Base-by-base conservation (phyloP, 1,140 invertebrate genomes). In the Meloidogyne exigua region DNA sequence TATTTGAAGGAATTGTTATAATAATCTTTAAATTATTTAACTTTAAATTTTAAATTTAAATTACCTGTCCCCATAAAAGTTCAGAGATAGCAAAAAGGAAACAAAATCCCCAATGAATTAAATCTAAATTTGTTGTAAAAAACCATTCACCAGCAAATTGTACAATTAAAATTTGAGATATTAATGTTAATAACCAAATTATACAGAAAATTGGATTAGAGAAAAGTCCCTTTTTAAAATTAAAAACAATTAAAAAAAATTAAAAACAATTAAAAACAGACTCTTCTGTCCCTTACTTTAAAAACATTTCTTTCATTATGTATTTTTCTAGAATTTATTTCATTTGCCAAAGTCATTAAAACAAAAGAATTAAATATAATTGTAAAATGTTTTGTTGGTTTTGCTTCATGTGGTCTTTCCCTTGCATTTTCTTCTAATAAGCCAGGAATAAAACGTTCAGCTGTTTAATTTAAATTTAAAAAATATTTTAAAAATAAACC, bases 341-440 rank as follows among this genome's bases (percentile, higher is more conserved):
- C 96, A 91, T 99, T 99, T 90, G 96, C 99, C 44, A 99, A 90
- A 36, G 96, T 99, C 96, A 99, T 99, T 93, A 99, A 94, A 68
- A 99, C 96, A 90, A 99, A 99, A 26, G 95, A 93, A 90, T 99
- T 99, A 90, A 99, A 99, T 88, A 99, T 98, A 85, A 99, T 93
- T 18, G 96, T 99, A 89, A 98, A 98, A 90, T 99, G 96, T 89
- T 95, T 92, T 57, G 94, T 92, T 62, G 95, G 95, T 79, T 92
- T 92, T 28, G 92, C 89, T 82, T 91, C 91, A 44, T 92, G 87
- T 76, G 91, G 90, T 74, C 92, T 91, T 57, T 90, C 90, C 67
- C 91, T 91, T 75, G 95, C 95, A 80, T 92, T 92, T 80, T 95
- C 72, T 62, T 65, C 26, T 62, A 64, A 94, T 89, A 98, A 95